Evolutionary conservation across 2,797 vertebrate species (phyloP).

Genomic region (Notamacropus eugenii): DNA sequence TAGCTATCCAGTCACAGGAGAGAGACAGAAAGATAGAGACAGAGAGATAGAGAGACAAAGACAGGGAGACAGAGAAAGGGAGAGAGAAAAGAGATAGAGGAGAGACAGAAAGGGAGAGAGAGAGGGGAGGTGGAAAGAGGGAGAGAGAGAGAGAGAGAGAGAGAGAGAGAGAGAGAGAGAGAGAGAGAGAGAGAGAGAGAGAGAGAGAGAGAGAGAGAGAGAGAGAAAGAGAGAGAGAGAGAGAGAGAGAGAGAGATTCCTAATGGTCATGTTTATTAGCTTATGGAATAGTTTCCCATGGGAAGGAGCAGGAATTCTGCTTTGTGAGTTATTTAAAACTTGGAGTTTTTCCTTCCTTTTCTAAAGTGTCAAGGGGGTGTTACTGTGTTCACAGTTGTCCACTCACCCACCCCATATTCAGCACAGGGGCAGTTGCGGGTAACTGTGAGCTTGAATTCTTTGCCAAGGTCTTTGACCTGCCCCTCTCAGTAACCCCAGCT

Average conservation of each 20-base stretch:
- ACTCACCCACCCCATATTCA: slow-evolving; percentile 43
- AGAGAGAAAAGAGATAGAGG: background rate
- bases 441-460: background rate
- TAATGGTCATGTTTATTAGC: slow-evolving; percentile 60
- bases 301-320: slow-evolving; percentile 69
- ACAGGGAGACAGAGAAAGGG: background rate
- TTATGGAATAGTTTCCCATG: slow-evolving; percentile 70
- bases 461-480: background rate
- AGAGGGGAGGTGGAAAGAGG: background rate
- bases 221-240: background rate
- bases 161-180: background rate
- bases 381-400: slow-evolving; percentile 57
- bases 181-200: background rate
- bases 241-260: background rate
- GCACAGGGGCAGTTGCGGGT: slow-evolving; percentile 38
- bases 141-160: background rate
- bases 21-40: background rate
- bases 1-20: background rate
- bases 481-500: background rate
- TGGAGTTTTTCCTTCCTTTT: slow-evolving; percentile 59
- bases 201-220: background rate
- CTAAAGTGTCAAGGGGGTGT: slow-evolving; percentile 59
- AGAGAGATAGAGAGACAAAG: background rate
- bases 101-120: background rate
- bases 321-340: slow-evolving; percentile 77